These are phyloP conservation scores for Daubentonia madagascariensis DNA, from an alignment of 2,113 vertebrate genomes.

Conservation along the genomic window DNA sequence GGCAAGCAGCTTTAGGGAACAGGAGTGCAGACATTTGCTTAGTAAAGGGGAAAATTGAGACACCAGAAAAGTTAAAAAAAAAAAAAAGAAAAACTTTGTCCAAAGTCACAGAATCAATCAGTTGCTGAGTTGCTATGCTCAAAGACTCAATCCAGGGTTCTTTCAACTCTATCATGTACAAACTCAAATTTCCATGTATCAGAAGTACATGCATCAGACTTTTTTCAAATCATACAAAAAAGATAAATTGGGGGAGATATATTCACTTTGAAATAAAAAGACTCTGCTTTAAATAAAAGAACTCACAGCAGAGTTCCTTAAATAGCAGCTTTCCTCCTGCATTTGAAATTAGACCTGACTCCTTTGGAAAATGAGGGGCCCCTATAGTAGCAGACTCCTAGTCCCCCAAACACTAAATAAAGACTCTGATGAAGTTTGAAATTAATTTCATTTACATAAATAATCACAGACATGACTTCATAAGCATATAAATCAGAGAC, in stretches of 20 bases:
- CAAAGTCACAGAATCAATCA: conserved; percentile 15
- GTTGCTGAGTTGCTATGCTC: not conserved
- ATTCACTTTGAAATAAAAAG: conserved; percentile 65
- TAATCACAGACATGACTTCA: conserved; percentile 52
- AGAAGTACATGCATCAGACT: conserved; percentile 6
- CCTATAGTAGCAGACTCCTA: not conserved
- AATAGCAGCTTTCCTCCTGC: conserved; percentile 30
- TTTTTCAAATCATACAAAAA: conserved; percentile 46
- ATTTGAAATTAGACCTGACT: conserved; percentile 51
- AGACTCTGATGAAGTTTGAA: conserved; percentile 46
- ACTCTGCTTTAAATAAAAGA: not conserved
- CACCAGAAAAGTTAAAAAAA: not conserved
- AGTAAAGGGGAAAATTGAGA: not conserved
- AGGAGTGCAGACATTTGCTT: not conserved
- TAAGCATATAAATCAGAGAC: conserved; percentile 48
- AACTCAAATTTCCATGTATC: conserved; percentile 8
- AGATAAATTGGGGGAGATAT: conserved; percentile 30
- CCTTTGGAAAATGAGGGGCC: not conserved
- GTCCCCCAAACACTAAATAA: conserved; percentile 43
- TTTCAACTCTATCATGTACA: conserved; percentile 7
- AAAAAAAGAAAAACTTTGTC: not conserved
- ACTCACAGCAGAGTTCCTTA: conserved; percentile 35
- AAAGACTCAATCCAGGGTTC: not conserved
- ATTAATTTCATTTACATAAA: conserved; percentile 70
- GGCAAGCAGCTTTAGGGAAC: not conserved